These are phyloP conservation scores for Pelecanus crispus DNA, from an alignment of 2,113 vertebrate genomes.

Conservation along the genomic window DNA sequence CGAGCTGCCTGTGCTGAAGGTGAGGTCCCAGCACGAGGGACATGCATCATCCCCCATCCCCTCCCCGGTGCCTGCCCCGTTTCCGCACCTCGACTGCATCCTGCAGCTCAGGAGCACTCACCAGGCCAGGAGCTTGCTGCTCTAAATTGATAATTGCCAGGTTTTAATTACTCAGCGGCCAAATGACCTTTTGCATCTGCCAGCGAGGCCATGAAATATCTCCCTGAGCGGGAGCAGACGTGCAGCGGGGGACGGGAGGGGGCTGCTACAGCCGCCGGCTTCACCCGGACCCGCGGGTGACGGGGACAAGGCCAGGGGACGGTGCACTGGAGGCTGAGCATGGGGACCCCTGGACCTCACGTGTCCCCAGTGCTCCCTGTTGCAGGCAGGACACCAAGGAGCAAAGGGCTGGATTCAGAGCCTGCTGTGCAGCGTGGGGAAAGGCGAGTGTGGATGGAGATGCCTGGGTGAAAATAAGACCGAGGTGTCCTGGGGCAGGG, in stretches of 20 bases:
- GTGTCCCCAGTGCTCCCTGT: neutral
- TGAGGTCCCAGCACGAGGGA: neutral
- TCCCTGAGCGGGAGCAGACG: neutral
- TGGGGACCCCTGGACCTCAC: rapidly evolving
- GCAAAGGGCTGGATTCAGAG: neutral
- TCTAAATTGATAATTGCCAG: neutral
- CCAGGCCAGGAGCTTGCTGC: neutral
- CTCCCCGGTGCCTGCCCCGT: neutral
- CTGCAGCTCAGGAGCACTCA: rapidly evolving
- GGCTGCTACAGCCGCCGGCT: rapidly evolving
- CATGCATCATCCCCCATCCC: rapidly evolving
- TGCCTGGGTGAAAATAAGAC: neutral
- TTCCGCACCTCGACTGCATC: neutral
- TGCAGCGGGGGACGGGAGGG: rapidly evolving
- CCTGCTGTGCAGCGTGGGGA: neutral
- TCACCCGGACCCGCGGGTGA: rapidly evolving
- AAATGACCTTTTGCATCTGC: slow-evolving; percentile 18
- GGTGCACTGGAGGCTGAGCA: rapidly evolving
- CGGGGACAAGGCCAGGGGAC: rapidly evolving
- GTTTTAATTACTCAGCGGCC: slow-evolving; percentile 33
- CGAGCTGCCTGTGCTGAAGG: neutral
- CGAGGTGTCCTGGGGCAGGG: neutral
- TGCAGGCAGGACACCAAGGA: neutral
- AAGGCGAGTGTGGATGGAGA: neutral
- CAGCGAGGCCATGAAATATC: neutral